These are phyloP conservation scores for Girardia tigrina DNA, from an alignment of 2,888 invertebrate species.

Conservation along the genomic window DNA sequence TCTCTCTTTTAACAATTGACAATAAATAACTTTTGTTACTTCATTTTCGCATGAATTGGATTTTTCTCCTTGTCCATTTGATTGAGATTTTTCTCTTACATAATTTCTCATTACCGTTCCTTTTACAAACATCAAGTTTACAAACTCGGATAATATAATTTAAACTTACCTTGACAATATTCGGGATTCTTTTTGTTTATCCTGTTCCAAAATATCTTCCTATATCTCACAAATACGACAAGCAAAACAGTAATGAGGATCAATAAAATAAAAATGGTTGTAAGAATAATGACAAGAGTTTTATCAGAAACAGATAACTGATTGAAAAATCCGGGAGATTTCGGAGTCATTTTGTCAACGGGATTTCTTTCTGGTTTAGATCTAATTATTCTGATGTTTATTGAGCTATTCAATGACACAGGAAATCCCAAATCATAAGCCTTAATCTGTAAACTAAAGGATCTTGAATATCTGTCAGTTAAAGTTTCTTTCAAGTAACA, in stretches of 20 bases:
- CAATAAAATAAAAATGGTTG: slow-evolving; percentile 25
- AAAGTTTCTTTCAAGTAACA: slow-evolving; percentile 15
- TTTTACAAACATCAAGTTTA: background rate
- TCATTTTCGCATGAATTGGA: background rate
- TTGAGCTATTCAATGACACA: slow-evolving; percentile 2
- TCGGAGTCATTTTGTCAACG: background rate
- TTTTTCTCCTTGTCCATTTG: background rate
- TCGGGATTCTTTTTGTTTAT: background rate
- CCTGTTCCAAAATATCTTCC: slow-evolving; percentile 21
- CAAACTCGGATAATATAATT: background rate
- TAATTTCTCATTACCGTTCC: background rate
- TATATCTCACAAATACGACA: slow-evolving; percentile 24
- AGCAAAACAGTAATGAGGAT: slow-evolving; percentile 17
- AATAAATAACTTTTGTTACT: no score
- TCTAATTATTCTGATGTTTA: slow-evolving; percentile 12
- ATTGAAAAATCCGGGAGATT: slow-evolving; percentile 24
- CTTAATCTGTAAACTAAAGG: slow-evolving; percentile 25
- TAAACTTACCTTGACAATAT: slow-evolving; percentile 27
- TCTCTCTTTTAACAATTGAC: no score
- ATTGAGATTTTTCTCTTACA: background rate
- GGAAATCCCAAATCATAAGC: slow-evolving; percentile 31
- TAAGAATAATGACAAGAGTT: slow-evolving; percentile 25
- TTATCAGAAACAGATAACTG: slow-evolving; percentile 11
- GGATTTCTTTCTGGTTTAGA: slow-evolving; percentile 25
- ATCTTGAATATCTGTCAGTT: background rate